phyloP scores from a whole-genome alignment of 2,888 invertebrate species.

The Aphidius colemani region DNA sequence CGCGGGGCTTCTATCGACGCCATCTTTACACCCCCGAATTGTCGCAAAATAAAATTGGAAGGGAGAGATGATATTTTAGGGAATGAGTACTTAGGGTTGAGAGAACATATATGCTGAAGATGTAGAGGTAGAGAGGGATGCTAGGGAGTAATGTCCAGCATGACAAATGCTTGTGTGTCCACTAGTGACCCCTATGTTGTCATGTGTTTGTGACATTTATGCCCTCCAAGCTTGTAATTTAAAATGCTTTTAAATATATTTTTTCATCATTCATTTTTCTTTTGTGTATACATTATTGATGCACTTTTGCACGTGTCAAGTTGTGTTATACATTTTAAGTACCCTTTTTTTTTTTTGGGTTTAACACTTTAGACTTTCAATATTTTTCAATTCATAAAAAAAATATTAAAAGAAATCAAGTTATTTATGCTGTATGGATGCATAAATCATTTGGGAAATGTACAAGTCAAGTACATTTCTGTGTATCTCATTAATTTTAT shows the following conservation, averaged over 20 bases:
- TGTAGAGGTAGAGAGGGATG: background rate
- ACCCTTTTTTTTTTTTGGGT: slow-evolving; percentile 7
- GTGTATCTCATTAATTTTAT: slow-evolving; percentile 61
- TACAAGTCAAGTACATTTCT: slow-evolving; percentile 59
- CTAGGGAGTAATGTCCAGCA: background rate
- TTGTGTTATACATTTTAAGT: background rate
- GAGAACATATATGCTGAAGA: too few relatives aligned
- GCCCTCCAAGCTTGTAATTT: background rate
- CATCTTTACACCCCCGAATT: slow-evolving; percentile 51
- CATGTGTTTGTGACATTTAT: too few relatives aligned
- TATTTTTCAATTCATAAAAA: background rate
- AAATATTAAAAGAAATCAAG: too few relatives aligned
- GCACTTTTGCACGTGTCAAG: slow-evolving; percentile 8
- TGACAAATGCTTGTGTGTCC: too few relatives aligned
- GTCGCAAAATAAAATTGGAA: slow-evolving; percentile 25
- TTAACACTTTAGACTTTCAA: background rate
- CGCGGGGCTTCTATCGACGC: slow-evolving; percentile 50
- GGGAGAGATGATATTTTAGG: slow-evolving; percentile 40
- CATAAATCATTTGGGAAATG: slow-evolving; percentile 19
- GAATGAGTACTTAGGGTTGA: slow-evolving; percentile 34
- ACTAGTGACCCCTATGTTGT: too few relatives aligned
- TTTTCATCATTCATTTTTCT: slow-evolving; percentile 5
- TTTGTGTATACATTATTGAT: too few relatives aligned
- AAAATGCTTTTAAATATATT: slow-evolving; percentile 2
- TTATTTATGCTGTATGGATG: too few relatives aligned